Base-by-base conservation (phyloP, 1,140 invertebrate species). In the Matsumurasca onukii region DNA sequence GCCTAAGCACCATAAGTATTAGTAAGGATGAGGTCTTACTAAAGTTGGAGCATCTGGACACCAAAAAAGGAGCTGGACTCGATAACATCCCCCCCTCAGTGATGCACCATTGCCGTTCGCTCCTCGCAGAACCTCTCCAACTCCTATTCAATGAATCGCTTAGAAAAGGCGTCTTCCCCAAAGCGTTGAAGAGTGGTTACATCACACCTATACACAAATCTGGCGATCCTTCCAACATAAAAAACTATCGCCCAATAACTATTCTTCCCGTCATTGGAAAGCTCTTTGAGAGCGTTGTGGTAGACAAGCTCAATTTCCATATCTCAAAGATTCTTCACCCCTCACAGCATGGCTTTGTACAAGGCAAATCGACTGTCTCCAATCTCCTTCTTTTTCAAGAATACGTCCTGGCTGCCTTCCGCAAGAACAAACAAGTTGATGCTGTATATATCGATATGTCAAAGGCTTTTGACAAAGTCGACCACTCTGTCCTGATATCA, bases 401-500 rank as follows among this genome's bases (percentile, higher is more conserved):
- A 20, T 20, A 20, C 22, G 49, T 52, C 20, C 22, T 52, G 49
- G 5, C 49, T 52, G 49, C 49, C 5, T 15, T 52, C 20, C 49
- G 49, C 3, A 52, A 52, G 9, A 52, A 52, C 20, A 52, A 52
- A 52, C 49, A 52, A 12, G 3, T 67, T 57, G 34, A 29, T 55
- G 3, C 27, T 55, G n/a, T 55, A 27, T 49, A 55, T 30, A 30
- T 24, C 15, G 66, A 67, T 49, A 1, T 67, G 17, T 5, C 55
- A n/a, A 52, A 55, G 31, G 55, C 49, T 3, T 52, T 52, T 20
- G 9, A 52, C 20, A 52, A 22, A 20, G 49, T 52, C 22, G 20
- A 52, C 5, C 20, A 52, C 20, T 52, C 49, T 22, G 49, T 52
- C 20, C 49, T 52, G 12, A 52, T 52, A 20, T 22, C 49, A 15